phyloP scores from a whole-genome alignment of 2,888 invertebrate species.

The Halictus quadricinctus region DNA sequence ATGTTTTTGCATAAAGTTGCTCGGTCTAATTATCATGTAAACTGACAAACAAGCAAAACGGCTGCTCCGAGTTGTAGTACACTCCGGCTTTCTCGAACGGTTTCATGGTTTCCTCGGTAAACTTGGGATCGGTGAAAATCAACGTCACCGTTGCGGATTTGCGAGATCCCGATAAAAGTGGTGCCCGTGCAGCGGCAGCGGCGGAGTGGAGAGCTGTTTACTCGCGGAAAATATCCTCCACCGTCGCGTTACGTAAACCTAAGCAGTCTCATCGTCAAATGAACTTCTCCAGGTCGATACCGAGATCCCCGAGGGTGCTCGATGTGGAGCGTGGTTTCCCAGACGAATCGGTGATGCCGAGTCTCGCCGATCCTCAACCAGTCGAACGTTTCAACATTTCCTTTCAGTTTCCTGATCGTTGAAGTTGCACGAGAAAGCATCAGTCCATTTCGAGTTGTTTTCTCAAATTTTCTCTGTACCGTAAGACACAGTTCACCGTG shows the following conservation, averaged over 20 bases:
- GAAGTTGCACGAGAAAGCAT: too few relatives aligned
- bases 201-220: not conserved
- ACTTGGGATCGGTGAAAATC: constrained; percentile 61
- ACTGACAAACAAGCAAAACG: not conserved
- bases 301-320: constrained; percentile 10
- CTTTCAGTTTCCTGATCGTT: not conserved
- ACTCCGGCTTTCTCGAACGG: not conserved
- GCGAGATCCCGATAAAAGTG: constrained; percentile 29
- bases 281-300: constrained; percentile 27
- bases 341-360: not conserved
- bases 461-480: not conserved
- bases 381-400: not conserved
- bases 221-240: constrained; percentile 23
- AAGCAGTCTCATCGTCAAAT: constrained; percentile 19
- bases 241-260: constrained; percentile 32
- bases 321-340: not conserved
- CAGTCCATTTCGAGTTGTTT: not conserved
- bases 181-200: not conserved
- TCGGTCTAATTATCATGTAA: not conserved
- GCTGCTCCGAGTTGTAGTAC: not conserved
- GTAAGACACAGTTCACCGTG: not conserved
- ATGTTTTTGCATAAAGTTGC: not conserved
- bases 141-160: constrained; percentile 27
- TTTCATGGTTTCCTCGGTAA: constrained; percentile 39
- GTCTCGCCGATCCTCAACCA: not conserved